Conservation (phyloP, 2,888 invertebrate genomes). For the Halictus ligatus region DNA sequence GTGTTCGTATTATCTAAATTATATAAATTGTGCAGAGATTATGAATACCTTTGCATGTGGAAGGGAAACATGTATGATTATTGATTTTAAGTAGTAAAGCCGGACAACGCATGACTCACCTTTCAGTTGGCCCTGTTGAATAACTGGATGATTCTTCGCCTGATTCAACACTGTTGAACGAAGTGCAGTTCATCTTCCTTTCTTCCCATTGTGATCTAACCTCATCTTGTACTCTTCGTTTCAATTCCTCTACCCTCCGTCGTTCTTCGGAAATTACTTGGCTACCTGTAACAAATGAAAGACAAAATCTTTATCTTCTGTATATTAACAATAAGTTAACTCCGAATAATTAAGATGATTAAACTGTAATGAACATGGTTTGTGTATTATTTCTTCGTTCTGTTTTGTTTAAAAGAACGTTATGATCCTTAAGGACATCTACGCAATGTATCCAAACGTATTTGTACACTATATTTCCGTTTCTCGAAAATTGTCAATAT, state of each 20-base stretch:
- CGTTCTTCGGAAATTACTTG: conserved; percentile 96
- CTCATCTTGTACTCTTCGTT: conserved; percentile 94
- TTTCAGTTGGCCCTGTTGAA: conserved; percentile 87
- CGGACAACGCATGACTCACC: conserved; percentile 71
- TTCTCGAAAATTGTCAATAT: no score
- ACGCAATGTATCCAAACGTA: no score
- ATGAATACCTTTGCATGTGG: background rate
- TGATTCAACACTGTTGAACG: conserved; percentile 87
- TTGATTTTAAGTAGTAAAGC: background rate
- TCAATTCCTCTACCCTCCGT: conserved; percentile 93
- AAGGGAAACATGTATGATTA: background rate
- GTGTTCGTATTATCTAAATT: background rate
- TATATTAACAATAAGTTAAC: background rate
- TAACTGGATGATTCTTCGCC: conserved; percentile 87
- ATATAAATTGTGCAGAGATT: background rate
- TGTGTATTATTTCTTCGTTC: background rate
- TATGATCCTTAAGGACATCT: no score
- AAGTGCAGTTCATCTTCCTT: conserved; percentile 87
- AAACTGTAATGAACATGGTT: background rate
- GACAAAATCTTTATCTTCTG: background rate
- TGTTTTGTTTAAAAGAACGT: background rate
- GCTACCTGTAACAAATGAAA: conserved; percentile 87
- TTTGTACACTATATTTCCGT: no score
- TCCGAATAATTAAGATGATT: background rate
- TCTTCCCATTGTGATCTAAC: conserved; percentile 95